These are phyloP conservation scores for Empis livida DNA, from an alignment of 2,888 invertebrate genomes.

Conservation along the genomic window DNA sequence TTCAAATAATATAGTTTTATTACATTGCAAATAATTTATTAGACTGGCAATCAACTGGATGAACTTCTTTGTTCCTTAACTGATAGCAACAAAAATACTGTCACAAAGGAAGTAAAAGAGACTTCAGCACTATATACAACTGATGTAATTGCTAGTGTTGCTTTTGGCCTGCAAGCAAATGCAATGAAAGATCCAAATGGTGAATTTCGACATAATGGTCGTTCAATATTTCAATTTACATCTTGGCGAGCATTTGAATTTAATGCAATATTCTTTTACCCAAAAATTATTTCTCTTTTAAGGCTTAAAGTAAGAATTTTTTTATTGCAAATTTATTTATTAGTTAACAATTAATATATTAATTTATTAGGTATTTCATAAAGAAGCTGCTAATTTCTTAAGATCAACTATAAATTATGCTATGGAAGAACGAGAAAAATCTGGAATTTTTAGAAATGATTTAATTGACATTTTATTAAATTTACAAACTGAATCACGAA, in stretches of 20 bases:
- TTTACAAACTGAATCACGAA: conserved; percentile 25
- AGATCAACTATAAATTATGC: conserved; percentile 28
- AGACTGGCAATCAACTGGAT: conserved; percentile 25
- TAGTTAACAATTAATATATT: background rate
- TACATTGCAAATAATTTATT: background rate
- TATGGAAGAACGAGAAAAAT: conserved; percentile 32
- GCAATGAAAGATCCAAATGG: conserved; percentile 25
- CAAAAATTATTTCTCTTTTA: conserved; percentile 21
- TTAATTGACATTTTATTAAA: conserved; percentile 39
- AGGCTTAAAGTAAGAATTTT: conserved; percentile 14
- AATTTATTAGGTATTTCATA: background rate
- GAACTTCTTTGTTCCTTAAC: conserved; percentile 10
- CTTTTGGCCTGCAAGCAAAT: conserved; percentile 29
- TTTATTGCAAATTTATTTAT: no score
- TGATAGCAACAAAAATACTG: background rate
- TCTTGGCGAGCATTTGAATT: conserved; percentile 21
- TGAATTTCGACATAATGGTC: conserved; percentile 25
- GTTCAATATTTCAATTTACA: conserved; percentile 18
- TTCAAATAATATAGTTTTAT: no score
- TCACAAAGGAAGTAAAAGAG: conserved; percentile 24
- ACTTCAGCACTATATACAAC: conserved; percentile 25
- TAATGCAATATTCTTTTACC: conserved; percentile 25
- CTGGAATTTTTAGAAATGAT: conserved; percentile 34
- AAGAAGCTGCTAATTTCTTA: conserved; percentile 14
- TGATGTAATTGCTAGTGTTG: conserved; percentile 29